These are phyloP conservation scores for Chirona hameri DNA, from an alignment of 2,888 invertebrate genomes.

Conservation along the genomic window DNA sequence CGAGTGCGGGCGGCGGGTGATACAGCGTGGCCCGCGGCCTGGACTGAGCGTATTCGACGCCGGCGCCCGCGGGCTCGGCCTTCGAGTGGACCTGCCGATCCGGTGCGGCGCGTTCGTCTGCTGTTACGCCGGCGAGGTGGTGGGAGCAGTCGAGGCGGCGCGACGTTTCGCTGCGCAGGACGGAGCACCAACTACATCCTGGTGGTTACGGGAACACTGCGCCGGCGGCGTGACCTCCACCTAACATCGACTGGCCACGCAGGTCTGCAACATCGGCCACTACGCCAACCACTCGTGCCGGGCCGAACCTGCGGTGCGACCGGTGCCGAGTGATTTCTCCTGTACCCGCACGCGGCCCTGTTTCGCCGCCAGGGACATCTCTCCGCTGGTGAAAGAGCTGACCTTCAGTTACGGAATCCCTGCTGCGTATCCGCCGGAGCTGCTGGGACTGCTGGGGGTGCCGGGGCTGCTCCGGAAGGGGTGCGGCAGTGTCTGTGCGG, in stretches of 20 bases:
- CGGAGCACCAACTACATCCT: conserved; percentile 70
- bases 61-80: conserved; percentile 58
- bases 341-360: conserved; percentile 74
- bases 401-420: conserved; percentile 37
- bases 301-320: conserved; percentile 71
- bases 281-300: conserved; percentile 87
- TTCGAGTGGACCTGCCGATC: conserved; percentile 59
- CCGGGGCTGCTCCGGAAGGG: not conserved
- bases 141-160: conserved; percentile 64
- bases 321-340: conserved; percentile 66
- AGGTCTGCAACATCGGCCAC: conserved; percentile 81
- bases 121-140: conserved; percentile 86
- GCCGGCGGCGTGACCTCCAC: conserved; percentile 57
- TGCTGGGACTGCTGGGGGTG: no score
- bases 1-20: conserved; percentile 34
- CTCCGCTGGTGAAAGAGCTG: conserved; percentile 37
- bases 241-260: conserved; percentile 73
- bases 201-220: conserved; percentile 66
- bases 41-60: conserved; percentile 30
- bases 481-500: not conserved
- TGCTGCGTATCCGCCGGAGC: no score
- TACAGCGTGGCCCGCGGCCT: conserved; percentile 36
- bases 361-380: conserved; percentile 66
- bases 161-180: conserved; percentile 54
- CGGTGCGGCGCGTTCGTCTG: conserved; percentile 70